phyloP scores from a whole-genome alignment of 2,888 invertebrate species.

The Chaetoderma sp. region DNA sequence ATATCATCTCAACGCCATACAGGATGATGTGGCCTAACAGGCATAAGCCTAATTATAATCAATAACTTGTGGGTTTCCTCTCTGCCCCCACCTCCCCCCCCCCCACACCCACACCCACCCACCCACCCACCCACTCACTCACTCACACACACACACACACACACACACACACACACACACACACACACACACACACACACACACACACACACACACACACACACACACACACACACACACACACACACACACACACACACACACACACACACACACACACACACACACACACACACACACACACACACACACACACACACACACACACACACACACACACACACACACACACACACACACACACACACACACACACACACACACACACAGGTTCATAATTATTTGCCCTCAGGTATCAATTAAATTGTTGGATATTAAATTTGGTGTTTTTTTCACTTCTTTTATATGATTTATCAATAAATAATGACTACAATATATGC shows the following conservation, averaged over 20 bases:
- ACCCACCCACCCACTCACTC: too few species aligned
- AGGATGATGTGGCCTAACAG: too few species aligned
- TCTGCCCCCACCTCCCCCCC: not conserved
- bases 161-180: not conserved
- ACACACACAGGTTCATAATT: constrained; percentile 1
- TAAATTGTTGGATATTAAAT: too few species aligned
- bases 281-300: not conserved
- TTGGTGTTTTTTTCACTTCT: too few species aligned
- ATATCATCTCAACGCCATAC: too few species aligned
- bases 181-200: constrained; percentile 14
- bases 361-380: constrained; percentile 8
- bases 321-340: constrained; percentile 4
- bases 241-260: not conserved
- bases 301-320: constrained; percentile 5
- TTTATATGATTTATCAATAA: too few species aligned
- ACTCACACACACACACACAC: not conserved
- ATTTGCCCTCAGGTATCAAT: too few species aligned
- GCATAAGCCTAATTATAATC: too few species aligned
- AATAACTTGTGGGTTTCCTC: too few species aligned
- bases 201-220: constrained; percentile 14
- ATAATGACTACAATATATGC: too few species aligned
- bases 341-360: not conserved
- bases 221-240: not conserved
- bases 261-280: not conserved
- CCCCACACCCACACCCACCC: too few species aligned